Evolutionary conservation across 2,797 vertebrate genomes (phyloP).

Genomic region (Sebastes nivosus): DNA sequence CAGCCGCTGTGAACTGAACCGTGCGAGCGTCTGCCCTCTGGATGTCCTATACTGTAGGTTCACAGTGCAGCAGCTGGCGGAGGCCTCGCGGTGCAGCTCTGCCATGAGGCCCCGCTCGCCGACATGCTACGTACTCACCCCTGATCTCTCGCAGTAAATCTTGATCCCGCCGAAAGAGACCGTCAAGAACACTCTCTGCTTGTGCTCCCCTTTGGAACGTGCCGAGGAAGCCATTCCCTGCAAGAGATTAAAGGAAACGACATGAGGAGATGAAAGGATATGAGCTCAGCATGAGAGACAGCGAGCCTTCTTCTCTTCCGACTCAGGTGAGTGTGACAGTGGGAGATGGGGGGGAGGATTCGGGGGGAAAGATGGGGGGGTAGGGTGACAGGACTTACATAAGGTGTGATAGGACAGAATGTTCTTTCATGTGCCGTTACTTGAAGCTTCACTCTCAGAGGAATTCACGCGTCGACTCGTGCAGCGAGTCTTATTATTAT

Average conservation of each 20-base stretch:
- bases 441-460: constrained; percentile 54
- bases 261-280: constrained; percentile 63
- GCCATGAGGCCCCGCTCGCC: constrained; percentile 1
- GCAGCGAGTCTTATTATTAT: constrained; percentile 49
- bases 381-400: constrained; percentile 70
- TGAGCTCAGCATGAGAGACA: constrained; percentile 38
- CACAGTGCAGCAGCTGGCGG: constrained; percentile 57
- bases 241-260: constrained; percentile 66
- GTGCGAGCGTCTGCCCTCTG: constrained; percentile 57
- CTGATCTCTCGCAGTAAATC: constrained; percentile 98
- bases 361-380: background rate
- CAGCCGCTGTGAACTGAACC: constrained; percentile 55
- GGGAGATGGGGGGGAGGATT: constrained; percentile 18
- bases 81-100: constrained; percentile 18
- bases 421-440: constrained; percentile 65
- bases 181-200: constrained; percentile 97
- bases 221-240: constrained; percentile 95
- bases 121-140: constrained; percentile 87
- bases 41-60: constrained; percentile 58
- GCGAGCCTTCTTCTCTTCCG: constrained; percentile 12
- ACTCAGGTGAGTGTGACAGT: constrained; percentile 65
- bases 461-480: constrained; percentile 50
- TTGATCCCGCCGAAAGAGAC: constrained; percentile 99
- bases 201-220: constrained; percentile 97
- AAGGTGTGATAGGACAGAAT: constrained; percentile 64